A percentile compares a stretch with the other conserved stretches of the same genome.
phyloP scores from a whole-genome alignment of 2,797 vertebrate species.

The Catostomus latipinnis region DNA sequence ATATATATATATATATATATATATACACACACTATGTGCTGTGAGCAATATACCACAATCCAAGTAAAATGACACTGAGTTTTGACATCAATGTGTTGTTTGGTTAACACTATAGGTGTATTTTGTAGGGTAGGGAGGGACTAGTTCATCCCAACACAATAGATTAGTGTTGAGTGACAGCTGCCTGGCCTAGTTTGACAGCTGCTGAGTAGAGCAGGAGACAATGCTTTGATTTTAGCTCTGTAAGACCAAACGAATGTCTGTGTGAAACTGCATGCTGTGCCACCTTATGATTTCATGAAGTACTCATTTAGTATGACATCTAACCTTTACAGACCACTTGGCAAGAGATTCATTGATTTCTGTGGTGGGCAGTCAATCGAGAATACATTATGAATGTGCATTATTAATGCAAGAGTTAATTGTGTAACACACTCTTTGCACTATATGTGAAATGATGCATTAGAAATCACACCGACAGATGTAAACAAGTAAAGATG shows the following conservation, averaged over 20 bases:
- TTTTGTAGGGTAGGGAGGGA: neutral
- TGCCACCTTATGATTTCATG: conserved; percentile 5
- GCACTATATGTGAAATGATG: neutral
- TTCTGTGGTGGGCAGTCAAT: conserved; percentile 7
- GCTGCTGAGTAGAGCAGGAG: conserved; percentile 10
- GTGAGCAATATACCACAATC: neutral
- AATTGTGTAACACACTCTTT: conserved; percentile 48
- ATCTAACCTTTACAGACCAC: neutral
- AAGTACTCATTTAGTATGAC: conserved; percentile 6
- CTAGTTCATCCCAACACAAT: neutral
- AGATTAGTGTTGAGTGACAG: conserved; percentile 33
- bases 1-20: too few relatives aligned
- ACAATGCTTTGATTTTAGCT: neutral
- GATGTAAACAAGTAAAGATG: too few relatives aligned
- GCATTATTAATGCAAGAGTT: neutral
- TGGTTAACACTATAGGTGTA: neutral
- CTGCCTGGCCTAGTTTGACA: conserved; percentile 30
- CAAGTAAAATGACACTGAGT: neutral
- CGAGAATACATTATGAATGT: neutral
- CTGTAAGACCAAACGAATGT: conserved; percentile 2
- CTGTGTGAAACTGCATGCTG: neutral
- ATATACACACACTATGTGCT: neutral
- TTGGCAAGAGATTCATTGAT: conserved; percentile 17
- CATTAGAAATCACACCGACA: neutral
- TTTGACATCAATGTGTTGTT: neutral